Evolutionary conservation across 2,113 vertebrate species (phyloP).

Genomic region (Mormoops blainvillei): DNA sequence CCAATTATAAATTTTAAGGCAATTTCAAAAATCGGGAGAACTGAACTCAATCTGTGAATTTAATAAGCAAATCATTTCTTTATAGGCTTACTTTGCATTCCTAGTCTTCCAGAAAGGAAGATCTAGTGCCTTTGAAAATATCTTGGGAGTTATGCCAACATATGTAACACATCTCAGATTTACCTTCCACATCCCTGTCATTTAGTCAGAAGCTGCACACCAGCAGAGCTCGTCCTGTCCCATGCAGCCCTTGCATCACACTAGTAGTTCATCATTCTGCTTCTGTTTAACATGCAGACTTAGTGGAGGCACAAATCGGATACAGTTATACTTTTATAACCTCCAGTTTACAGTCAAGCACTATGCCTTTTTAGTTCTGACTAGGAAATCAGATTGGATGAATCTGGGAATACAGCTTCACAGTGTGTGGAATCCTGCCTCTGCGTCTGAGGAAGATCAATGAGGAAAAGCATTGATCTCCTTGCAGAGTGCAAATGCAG

Average conservation of each 20-base stretch:
- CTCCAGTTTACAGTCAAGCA: conserved; percentile 72
- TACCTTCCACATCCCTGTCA: conserved; percentile 47
- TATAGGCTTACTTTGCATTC: conserved; percentile 60
- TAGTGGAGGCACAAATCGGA: conserved; percentile 63
- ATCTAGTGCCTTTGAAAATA: conserved; percentile 47
- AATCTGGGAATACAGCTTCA: conserved; percentile 77
- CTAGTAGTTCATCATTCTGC: conserved; percentile 33
- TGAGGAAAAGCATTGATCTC: conserved; percentile 82
- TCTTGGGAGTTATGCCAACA: conserved; percentile 55
- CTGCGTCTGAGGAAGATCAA: conserved; percentile 80
- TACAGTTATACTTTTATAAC: conserved; percentile 73
- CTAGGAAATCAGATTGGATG: conserved; percentile 79
- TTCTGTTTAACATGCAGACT: conserved; percentile 69
- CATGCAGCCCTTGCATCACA: conserved; percentile 16
- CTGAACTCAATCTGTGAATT: conserved; percentile 52
- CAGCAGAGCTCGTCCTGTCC: conserved; percentile 40
- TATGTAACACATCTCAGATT: conserved; percentile 65
- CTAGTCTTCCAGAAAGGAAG: conserved; percentile 55
- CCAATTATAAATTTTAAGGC: conserved; percentile 63
- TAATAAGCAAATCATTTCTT: conserved; percentile 67
- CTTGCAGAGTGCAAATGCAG: conserved; percentile 80
- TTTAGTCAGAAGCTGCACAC: conserved; percentile 44
- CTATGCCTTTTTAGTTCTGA: conserved; percentile 74
- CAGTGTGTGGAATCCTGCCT: conserved; percentile 76
- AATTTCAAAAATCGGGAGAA: conserved; percentile 68